Percentiles rank a stretch among this genome's conserved stretches.
These are phyloP conservation scores for Lineus longissimus DNA, from an alignment of 1,140 invertebrate genomes.

Conservation along the genomic window DNA sequence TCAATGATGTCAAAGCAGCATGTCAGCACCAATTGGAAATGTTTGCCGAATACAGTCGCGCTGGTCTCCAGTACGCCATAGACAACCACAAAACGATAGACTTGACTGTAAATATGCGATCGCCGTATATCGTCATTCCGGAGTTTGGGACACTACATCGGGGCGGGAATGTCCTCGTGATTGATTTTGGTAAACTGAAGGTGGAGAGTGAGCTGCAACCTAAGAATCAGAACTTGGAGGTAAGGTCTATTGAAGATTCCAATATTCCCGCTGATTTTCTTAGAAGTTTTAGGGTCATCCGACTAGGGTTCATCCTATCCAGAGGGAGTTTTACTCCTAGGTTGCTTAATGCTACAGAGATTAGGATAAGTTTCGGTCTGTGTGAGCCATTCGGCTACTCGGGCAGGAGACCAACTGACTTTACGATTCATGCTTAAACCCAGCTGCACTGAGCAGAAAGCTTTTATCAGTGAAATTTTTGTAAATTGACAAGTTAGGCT, in stretches of 20 bases:
- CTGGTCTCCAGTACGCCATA: conserved; percentile 57
- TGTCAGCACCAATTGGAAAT: conserved; percentile 45
- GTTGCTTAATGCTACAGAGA: too few relatives aligned
- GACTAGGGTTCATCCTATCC: too few relatives aligned
- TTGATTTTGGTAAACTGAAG: conserved; percentile 69
- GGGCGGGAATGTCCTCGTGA: conserved; percentile 67
- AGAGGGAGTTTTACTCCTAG: too few relatives aligned
- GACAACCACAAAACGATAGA: conserved; percentile 64
- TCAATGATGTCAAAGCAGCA: conserved; percentile 44
- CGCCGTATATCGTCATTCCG: conserved; percentile 74
- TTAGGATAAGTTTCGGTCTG: too few relatives aligned
- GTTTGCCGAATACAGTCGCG: conserved; percentile 46
- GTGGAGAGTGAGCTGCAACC: conserved; percentile 74
- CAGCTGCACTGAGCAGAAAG: too few relatives aligned
- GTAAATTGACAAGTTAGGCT: neutral
- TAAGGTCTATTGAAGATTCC: conserved; percentile 10
- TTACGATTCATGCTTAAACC: too few relatives aligned
- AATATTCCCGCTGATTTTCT: too few relatives aligned
- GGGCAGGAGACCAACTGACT: too few relatives aligned
- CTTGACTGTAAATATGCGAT: conserved; percentile 71
- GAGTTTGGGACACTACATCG: conserved; percentile 72
- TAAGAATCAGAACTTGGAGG: conserved; percentile 61
- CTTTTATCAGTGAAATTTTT: too few relatives aligned
- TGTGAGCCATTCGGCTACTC: too few relatives aligned
- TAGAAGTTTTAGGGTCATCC: too few relatives aligned